Evolutionary conservation across 2,113 vertebrate genomes (phyloP).

Genomic region (Colinus virginianus): DNA sequence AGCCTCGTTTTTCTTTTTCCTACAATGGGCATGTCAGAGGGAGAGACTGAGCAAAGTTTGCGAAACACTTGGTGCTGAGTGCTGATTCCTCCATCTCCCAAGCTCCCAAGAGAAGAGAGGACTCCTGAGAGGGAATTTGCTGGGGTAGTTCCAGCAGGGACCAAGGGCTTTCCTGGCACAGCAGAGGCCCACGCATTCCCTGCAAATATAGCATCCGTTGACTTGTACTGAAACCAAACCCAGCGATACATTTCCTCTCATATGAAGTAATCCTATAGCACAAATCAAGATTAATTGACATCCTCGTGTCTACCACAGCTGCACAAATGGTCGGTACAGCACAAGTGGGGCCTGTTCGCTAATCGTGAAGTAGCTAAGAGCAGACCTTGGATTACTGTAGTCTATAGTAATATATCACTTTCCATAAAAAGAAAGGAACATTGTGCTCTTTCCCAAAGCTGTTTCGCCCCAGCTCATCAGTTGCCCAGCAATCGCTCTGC

Average conservation of each 20-base stretch:
- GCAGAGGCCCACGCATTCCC: not conserved
- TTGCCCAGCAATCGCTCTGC: constrained; percentile 52
- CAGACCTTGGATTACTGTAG: constrained; percentile 63
- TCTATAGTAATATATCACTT: constrained; percentile 65
- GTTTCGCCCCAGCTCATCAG: constrained; percentile 61
- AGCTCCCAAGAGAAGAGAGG: not conserved
- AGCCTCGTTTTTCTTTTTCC: constrained; percentile 13
- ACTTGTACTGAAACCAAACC: constrained; percentile 21
- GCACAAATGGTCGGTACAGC: constrained; percentile 47
- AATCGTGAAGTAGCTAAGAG: constrained; percentile 44
- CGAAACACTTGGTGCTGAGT: not conserved
- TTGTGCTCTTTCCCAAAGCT: constrained; percentile 60
- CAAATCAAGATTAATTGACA: constrained; percentile 72
- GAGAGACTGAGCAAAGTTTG: constrained; percentile 32
- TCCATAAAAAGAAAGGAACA: constrained; percentile 73
- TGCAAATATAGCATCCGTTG: constrained; percentile 4
- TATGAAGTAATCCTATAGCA: constrained; percentile 52
- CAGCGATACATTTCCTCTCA: constrained; percentile 4
- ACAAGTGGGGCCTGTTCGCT: constrained; percentile 58
- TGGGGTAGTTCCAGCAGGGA: not conserved
- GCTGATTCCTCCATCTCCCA: constrained; percentile 23
- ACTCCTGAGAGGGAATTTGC: not conserved
- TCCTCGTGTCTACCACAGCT: constrained; percentile 47
- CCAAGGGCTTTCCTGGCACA: not conserved
- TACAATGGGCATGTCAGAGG: constrained; percentile 35